Evolutionary conservation across 2,113 vertebrate genomes (phyloP).

Genomic region (Grantiella picta): DNA sequence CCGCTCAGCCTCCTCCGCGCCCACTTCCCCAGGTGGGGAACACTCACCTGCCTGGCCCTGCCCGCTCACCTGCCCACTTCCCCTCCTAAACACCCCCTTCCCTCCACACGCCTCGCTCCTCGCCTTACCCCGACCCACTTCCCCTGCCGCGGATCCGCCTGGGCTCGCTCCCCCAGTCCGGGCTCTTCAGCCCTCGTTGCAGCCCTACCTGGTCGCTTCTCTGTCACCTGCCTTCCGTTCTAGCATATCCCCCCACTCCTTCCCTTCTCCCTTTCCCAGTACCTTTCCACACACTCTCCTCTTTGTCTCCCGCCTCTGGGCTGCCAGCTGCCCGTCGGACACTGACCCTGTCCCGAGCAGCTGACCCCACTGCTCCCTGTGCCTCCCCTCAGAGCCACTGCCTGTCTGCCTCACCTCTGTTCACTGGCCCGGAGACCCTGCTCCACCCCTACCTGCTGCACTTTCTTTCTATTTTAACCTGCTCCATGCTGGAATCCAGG

Average conservation of each 20-base stretch:
- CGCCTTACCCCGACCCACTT: background rate
- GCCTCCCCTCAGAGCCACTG: background rate
- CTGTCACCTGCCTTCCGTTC: background rate
- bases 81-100: background rate
- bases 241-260: fast-evolving
- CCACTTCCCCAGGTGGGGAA: background rate
- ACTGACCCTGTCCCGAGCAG: background rate
- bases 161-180: background rate
- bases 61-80: background rate
- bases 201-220: no score
- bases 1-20: no score
- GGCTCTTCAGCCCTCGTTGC: background rate
- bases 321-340: background rate
- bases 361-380: background rate
- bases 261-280: background rate
- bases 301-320: background rate
- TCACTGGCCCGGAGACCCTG: background rate
- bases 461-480: background rate
- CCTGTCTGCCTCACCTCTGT: background rate
- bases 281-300: background rate
- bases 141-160: background rate
- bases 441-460: background rate
- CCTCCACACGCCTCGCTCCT: background rate
- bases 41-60: no score
- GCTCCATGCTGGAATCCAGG: background rate